Conservation (phyloP, 2,888 invertebrate genomes). For the Furcula furcula region DNA sequence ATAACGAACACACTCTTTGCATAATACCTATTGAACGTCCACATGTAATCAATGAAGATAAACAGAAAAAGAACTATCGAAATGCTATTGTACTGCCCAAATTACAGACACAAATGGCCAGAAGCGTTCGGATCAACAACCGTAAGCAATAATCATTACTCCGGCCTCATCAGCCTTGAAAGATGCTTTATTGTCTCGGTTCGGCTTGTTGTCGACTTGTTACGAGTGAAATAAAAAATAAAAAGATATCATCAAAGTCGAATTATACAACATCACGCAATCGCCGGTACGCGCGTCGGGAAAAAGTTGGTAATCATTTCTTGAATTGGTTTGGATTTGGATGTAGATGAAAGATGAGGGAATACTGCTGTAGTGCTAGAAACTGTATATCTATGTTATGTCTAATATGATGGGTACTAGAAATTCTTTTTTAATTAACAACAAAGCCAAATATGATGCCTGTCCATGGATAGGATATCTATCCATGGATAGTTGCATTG, state of each 20-base stretch:
- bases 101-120: constrained; percentile 52
- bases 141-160: constrained; percentile 77
- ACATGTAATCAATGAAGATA: background rate
- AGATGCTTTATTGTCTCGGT: constrained; percentile 75
- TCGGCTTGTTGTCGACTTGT: constrained; percentile 77
- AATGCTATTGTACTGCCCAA: constrained; percentile 31
- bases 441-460: too few relatives aligned
- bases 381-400: too few relatives aligned
- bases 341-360: background rate
- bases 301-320: constrained; percentile 54
- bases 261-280: constrained; percentile 72
- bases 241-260: constrained; percentile 68
- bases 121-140: constrained; percentile 64
- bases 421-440: too few relatives aligned
- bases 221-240: constrained; percentile 61
- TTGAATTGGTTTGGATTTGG: constrained; percentile 25
- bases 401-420: too few relatives aligned
- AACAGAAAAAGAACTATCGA: constrained; percentile 2
- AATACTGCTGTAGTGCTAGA: too few relatives aligned
- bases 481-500: too few relatives aligned
- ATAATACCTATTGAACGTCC: background rate
- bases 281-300: constrained; percentile 38
- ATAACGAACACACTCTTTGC: background rate
- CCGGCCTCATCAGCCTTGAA: constrained; percentile 71
- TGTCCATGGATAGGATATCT: too few relatives aligned